Evolutionary conservation across 2,888 invertebrate genomes (phyloP).

Genomic region (Apotomis capreana): DNA sequence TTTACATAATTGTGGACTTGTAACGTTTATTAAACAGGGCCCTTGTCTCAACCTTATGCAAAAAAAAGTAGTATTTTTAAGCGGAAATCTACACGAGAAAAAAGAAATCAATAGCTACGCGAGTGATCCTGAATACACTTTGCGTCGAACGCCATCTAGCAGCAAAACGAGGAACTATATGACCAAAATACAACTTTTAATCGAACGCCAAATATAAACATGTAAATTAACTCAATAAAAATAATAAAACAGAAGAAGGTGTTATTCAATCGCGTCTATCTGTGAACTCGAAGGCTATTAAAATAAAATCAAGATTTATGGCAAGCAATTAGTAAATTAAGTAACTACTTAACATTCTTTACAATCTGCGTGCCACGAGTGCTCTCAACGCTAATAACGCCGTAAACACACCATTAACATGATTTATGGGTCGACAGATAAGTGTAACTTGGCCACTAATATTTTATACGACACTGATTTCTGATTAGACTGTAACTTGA

Average conservation of each 20-base stretch:
- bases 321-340: constrained; percentile 43
- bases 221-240: background rate
- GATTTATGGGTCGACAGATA: constrained; percentile 46
- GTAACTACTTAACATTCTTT: constrained; percentile 47
- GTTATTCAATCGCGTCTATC: constrained; percentile 12
- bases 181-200: background rate
- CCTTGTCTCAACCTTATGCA: too few relatives aligned
- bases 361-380: constrained; percentile 42
- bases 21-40: too few relatives aligned
- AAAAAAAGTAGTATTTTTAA: too few relatives aligned
- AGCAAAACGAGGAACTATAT: too few relatives aligned
- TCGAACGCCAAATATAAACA: background rate
- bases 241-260: constrained; percentile 5
- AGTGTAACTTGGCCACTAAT: constrained; percentile 22
- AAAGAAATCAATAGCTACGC: too few relatives aligned
- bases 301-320: constrained; percentile 43
- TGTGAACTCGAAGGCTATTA: constrained; percentile 26
- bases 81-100: too few relatives aligned
- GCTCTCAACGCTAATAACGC: constrained; percentile 44
- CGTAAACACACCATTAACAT: constrained; percentile 44
- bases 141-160: too few relatives aligned
- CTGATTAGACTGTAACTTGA: background rate
- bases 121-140: too few relatives aligned
- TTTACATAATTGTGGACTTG: too few relatives aligned
- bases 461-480: constrained; percentile 3